Percentiles rank a stretch among this genome's conserved stretches.
phyloP scores from a whole-genome alignment of 2,113 vertebrate genomes.

The Solea senegalensis region DNA sequence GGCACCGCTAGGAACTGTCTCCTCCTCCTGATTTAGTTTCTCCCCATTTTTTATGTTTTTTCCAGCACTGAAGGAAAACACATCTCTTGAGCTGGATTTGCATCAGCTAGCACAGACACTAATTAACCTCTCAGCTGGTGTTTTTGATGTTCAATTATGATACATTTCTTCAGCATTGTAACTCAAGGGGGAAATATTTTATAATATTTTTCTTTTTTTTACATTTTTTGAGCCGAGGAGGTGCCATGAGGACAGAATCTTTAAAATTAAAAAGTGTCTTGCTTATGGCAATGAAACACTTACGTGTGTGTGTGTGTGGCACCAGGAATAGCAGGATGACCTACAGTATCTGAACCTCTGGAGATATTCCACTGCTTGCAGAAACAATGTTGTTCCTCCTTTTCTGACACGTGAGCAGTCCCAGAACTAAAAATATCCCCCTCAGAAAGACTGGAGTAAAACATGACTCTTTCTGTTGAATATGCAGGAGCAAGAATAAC shows the following conservation, averaged over 20 bases:
- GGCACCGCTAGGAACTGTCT: neutral
- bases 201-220: neutral
- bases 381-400: conserved; percentile 13
- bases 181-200: neutral
- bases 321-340: conserved; percentile 4
- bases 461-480: neutral
- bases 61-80: conserved; percentile 1
- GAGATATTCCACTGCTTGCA: conserved; percentile 16
- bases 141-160: neutral
- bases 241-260: neutral
- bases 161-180: neutral
- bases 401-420: conserved; percentile 13
- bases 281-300: too few species aligned
- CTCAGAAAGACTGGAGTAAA: conserved; percentile 28
- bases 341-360: neutral
- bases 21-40: conserved; percentile 1
- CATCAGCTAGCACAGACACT: conserved; percentile 7
- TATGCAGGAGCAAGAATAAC: neutral
- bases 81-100: conserved; percentile 21
- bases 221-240: neutral
- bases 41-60: neutral
- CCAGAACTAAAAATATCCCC: conserved; percentile 39
- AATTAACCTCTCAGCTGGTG: conserved; percentile 45
- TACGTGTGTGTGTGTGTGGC: neutral
- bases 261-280: neutral